These are phyloP conservation scores for Heliconius hewitsoni DNA, from an alignment of 1,140 invertebrate species.

Conservation along the genomic window DNA sequence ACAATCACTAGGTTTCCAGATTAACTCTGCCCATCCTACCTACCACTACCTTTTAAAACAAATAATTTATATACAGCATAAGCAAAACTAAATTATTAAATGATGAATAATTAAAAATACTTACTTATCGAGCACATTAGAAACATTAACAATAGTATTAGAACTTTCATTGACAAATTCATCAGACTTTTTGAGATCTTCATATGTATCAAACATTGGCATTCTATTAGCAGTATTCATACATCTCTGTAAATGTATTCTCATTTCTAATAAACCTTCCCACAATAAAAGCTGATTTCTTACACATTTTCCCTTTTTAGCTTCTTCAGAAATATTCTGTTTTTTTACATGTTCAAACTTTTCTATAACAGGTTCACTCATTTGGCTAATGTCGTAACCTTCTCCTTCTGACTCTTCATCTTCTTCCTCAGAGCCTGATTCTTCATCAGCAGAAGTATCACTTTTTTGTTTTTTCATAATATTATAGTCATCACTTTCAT, in stretches of 20 bases:
- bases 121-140: conserved; percentile 84
- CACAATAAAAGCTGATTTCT: conserved; percentile 89
- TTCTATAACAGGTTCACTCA: conserved; percentile 71
- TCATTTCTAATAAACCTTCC: conserved; percentile 90
- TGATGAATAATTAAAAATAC: conserved; percentile 31
- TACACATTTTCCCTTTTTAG: conserved; percentile 89
- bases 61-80: too few relatives aligned
- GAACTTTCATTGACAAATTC: conserved; percentile 81
- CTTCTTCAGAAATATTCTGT: conserved; percentile 83
- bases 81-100: too few relatives aligned
- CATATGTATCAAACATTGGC: conserved; percentile 84
- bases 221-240: conserved; percentile 88
- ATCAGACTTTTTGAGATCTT: conserved; percentile 74
- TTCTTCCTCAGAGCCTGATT: conserved; percentile 52
- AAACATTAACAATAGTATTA: conserved; percentile 81
- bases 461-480: conserved; percentile 57
- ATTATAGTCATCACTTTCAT: conserved; percentile 63
- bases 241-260: conserved; percentile 93
- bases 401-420: conserved; percentile 65
- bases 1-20: too few relatives aligned
- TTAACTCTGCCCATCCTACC: too few relatives aligned
- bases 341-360: conserved; percentile 82
- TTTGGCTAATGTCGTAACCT: conserved; percentile 75
- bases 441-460: conserved; percentile 42
- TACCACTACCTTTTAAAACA: too few relatives aligned